These are phyloP conservation scores for Alsophila aescularia DNA, from an alignment of 2,888 invertebrate genomes.

Conservation along the genomic window DNA sequence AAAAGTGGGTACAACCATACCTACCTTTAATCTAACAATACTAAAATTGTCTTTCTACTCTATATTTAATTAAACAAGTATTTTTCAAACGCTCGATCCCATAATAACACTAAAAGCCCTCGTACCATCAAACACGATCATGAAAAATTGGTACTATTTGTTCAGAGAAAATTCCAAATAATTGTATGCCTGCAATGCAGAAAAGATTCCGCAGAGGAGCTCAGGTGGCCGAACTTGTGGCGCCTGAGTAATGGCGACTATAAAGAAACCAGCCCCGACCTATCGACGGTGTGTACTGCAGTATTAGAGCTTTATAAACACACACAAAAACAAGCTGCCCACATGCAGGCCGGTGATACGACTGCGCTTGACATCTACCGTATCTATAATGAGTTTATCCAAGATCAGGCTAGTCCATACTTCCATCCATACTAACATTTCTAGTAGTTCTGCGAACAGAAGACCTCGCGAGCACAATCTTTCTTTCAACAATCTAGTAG, in stretches of 20 bases:
- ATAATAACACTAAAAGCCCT: background rate
- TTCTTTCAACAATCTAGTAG: no score
- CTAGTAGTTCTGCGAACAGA: no score
- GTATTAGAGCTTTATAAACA: background rate
- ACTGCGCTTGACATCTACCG: no score
- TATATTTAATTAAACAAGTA: background rate
- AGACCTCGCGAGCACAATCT: no score
- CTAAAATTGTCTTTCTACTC: no score
- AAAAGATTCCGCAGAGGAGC: conserved; percentile 53
- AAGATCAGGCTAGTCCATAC: no score
- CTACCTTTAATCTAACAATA: no score
- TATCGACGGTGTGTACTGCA: conserved; percentile 28
- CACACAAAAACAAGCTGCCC: background rate
- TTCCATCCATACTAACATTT: no score
- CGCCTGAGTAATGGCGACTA: conserved; percentile 57
- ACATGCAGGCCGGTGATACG: no score
- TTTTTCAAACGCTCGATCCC: background rate
- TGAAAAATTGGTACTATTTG: conserved; percentile 4
- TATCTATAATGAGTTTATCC: no score
- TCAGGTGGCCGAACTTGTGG: conserved; percentile 55
- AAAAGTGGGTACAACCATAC: no score
- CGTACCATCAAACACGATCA: background rate
- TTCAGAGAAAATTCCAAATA: conserved; percentile 17
- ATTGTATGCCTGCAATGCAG: conserved; percentile 56
- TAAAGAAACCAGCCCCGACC: conserved; percentile 52